These are phyloP conservation scores for Brienomyrus brachyistius DNA, from an alignment of 2,113 vertebrate genomes.

Conservation along the genomic window DNA sequence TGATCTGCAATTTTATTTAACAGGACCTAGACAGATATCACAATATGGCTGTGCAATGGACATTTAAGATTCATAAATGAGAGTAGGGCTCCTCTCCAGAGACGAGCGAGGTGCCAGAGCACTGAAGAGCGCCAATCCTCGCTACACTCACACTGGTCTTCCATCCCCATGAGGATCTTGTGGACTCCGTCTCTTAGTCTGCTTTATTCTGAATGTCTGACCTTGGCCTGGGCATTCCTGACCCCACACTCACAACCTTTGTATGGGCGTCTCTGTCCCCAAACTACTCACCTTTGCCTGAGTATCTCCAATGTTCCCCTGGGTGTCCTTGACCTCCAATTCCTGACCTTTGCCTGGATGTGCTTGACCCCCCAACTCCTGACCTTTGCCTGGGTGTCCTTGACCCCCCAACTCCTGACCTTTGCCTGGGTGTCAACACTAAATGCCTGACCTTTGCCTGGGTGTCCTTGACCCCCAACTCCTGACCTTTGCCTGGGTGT, in stretches of 20 bases:
- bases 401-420: background rate
- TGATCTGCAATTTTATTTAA: background rate
- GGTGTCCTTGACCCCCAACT: background rate
- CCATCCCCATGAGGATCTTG: background rate
- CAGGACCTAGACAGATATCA: background rate
- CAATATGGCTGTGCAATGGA: background rate
- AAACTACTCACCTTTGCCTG: background rate
- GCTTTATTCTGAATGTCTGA: background rate
- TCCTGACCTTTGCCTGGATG: rapidly evolving
- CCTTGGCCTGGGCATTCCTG: background rate
- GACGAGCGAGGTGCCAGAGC: background rate
- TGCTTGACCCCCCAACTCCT: background rate
- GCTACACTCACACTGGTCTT: background rate
- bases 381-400: background rate
- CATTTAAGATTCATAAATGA: background rate
- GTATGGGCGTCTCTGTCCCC: background rate
- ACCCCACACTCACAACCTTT: background rate
- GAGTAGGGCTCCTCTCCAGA: background rate
- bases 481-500: background rate
- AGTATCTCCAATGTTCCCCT: too few relatives aligned
- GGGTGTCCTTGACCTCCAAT: background rate
- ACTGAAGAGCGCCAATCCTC: background rate
- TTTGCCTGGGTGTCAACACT: background rate
- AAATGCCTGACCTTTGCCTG: background rate
- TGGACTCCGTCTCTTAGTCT: background rate